Evolutionary conservation across 2,113 vertebrate genomes (phyloP), one percentile per base, ranked within the genome.

Genomic region (Lontra canadensis): DNA sequence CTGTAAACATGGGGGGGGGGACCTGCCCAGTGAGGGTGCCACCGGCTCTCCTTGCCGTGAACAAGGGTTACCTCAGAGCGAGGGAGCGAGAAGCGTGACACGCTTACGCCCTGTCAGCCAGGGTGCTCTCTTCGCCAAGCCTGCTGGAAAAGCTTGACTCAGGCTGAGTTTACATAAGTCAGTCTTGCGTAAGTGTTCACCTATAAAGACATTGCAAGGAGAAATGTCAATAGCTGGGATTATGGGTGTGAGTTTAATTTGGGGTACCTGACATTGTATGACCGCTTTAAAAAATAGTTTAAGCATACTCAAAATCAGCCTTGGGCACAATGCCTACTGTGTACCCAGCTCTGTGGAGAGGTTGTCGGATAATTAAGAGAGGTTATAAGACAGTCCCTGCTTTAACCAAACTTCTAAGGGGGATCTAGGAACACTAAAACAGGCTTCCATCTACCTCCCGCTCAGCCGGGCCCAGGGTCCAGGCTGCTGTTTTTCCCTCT

Each of bases 331-430:
- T 17, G 90, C 96, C 96, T 81, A 25, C 96, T 67, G 26, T 29
- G 88, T 18, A 8, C 86, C 85, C 78, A 42, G 88, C 65, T 52
- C 95, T 89, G 96, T 81, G 95, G 95, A 90, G 97, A 96, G 91
- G 96, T 67, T 97, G 96, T 39, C 96, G 89, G 95, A 63, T 90
- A 96, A 97, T 97, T 97, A 97, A 86, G 85, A 90, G 80, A 76
- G 76, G 91, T 95, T 90, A 97, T 90, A 88, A 95, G 96, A 57
- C 1, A 21, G 80, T 36, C 88, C 61, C 26, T 85, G 65, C 59
- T 81, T 95, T 80, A 90, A 73, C 10, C 69, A 93, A 90, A 42
- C 63, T 61, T 84, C 34, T 73, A 76, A 59, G 92, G 10, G 76
- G 42, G 49, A 61, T 15, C 31, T 25, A 36, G 49, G 55, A 49